These are phyloP conservation scores for Buphagus erythrorhynchus DNA, from an alignment of 2,797 vertebrate species.

Conservation along the genomic window DNA sequence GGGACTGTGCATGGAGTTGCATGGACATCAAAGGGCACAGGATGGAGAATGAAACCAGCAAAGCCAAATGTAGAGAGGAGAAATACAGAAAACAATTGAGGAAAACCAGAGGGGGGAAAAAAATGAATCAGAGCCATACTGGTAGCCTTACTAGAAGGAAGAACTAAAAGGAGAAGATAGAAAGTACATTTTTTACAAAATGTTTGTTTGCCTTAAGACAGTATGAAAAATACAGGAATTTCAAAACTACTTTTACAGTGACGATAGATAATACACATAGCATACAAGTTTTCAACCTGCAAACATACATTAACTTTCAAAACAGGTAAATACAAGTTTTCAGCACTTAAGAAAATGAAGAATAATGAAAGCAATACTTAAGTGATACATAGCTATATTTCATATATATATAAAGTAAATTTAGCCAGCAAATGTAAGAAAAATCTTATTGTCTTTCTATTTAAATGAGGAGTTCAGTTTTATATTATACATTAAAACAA, in stretches of 20 bases:
- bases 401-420: not conserved
- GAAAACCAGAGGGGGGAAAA: not conserved
- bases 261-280: not conserved
- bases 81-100: not conserved
- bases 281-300: not conserved
- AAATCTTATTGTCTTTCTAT: not conserved
- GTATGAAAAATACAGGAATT: not conserved
- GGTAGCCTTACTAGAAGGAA: not conserved
- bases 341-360: not conserved
- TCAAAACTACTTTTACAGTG: not conserved
- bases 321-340: not conserved
- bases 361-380: not conserved
- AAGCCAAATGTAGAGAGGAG: fast-evolving
- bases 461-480: not conserved
- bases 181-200: not conserved
- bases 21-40: not conserved
- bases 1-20: not conserved
- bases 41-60: not conserved
- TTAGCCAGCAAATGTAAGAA: not conserved
- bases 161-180: not conserved
- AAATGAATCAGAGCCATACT: not conserved
- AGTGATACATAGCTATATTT: not conserved
- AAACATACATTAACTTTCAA: not conserved
- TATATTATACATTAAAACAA: not conserved
- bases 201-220: not conserved